Evolutionary conservation across 1,140 invertebrate genomes (phyloP), one percentile per base, ranked within the genome.

Genomic region (Drosophila elegans): DNA sequence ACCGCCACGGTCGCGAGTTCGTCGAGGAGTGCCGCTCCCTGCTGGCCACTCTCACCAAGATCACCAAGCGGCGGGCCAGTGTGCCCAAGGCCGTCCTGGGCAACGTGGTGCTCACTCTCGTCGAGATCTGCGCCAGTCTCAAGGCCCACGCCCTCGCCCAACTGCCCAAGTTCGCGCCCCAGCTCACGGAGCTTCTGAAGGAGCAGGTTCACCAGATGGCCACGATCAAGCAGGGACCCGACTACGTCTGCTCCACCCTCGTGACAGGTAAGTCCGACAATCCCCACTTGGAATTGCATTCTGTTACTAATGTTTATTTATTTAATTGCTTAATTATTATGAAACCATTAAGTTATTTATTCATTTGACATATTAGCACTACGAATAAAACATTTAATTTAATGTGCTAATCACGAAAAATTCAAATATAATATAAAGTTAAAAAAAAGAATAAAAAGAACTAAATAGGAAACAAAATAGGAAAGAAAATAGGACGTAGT

Each of bases 81-180:
- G 93, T 96, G 6, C 90, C 95, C 49, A 95, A 94, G 21, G 95
- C 95, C 61, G 94, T 97, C 4, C 91, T 96, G 78, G 96, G 95
- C 0, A 96, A 95, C 46, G 93, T 96, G 10, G 94, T 97, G 13
- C 93, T 98, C 25, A 97, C 97, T 86, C 93, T 98, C 4, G 96
- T 96, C 0, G 97, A 98, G 93, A 92, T 98, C 11, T 96, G 95
- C 64, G 93, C 93, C 41, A 95, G 95, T 54, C 93, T 98, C 55
- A 95, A 95, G 86, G 95, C 95, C 0, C 95, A 97, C 73, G 95
- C 96, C 0, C 94, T 98, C 11, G 92, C 94, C 0, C 94, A 94
- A 46, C 92, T 98, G 9, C 94, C 95, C 10, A 95, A 95, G 80
- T 97, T 97, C 66, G 96, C 98, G 94, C 97, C 97, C 0, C 93